Base-by-base conservation (phyloP, 2,888 invertebrate genomes). In the Ochropleura leucogaster region DNA sequence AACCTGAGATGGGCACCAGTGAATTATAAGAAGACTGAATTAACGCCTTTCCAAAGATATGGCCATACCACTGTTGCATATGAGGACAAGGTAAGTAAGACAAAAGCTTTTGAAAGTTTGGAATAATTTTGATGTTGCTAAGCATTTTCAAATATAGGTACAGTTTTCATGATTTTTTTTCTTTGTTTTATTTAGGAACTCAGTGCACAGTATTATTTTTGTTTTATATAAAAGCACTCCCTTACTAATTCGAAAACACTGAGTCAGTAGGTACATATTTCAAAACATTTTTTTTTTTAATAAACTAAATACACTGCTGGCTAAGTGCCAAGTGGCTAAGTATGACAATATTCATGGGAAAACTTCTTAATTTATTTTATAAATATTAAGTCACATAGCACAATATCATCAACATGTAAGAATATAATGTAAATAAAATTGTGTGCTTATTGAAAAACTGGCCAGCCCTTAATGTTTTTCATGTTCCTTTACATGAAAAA, bases 1-100 rank as follows among this genome's bases (percentile, higher is more conserved):
- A 97, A 97, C 46, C 95, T 97, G 87, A 95, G 97, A 87, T 97
- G 98, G 98, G 93, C 96, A 0, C 86, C 94, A 20, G 93, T 97
- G n/a, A 94, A 87, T 89, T 97, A 90, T 95, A 97, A 89, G 93
- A 97, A 91, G 94, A 96, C 85, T 85, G 92, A 88, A 95, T 94
- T 96, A 64, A 96, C 97, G 64, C 98, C 98, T 0, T 98, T 98
- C 91, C 98, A 98, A 94, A 97, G 98, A 85, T 99, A 99, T 94
- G 99, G 99, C 0, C 99, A 99, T 92, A 98, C 99, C n/a, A 98
- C 98, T 65, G 98, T 99, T 4, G 97, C 97, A 0, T 98, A 98
- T 92, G 97, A 97, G 57, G 97, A 98, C 64, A 98, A 97, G 93
- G 97, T 97, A 88, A 85, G 69, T 64, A 53, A 55, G 62, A 42